phyloP scores from a whole-genome alignment of 2,888 invertebrate genomes.

The Himalopsyche japonica region DNA sequence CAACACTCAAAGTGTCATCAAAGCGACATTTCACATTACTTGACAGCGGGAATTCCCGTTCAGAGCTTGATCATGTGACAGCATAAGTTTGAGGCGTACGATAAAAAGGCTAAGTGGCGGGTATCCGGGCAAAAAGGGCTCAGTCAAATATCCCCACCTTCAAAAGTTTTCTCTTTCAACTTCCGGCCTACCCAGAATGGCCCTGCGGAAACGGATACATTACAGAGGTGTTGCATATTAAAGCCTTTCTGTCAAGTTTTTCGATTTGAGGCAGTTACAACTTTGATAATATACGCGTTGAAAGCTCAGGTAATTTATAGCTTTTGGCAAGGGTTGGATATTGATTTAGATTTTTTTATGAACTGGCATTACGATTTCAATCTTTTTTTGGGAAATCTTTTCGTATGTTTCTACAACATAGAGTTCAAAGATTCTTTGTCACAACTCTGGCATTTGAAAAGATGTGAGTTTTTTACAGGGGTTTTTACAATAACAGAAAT shows the following conservation, averaged over 20 bases:
- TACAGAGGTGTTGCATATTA: background rate
- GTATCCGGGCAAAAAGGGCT: background rate
- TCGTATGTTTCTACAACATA: too few species aligned
- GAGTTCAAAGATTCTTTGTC: too few species aligned
- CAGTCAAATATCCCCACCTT: background rate
- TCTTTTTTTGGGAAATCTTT: background rate
- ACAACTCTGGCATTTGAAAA: too few species aligned
- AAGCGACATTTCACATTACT: background rate
- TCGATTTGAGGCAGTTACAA: background rate
- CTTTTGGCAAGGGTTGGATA: background rate
- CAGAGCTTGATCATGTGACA: background rate
- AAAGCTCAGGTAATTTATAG: background rate
- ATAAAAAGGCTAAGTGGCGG: background rate
- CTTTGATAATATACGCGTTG: background rate
- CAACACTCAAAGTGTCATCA: background rate
- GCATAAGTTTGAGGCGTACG: background rate
- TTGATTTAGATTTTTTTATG: background rate
- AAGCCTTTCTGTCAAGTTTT: background rate
- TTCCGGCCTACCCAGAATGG: background rate
- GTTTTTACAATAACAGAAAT: too few species aligned
- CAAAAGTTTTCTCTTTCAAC: background rate
- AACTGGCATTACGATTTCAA: background rate
- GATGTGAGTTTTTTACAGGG: too few species aligned
- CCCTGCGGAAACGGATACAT: background rate
- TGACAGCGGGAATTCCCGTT: background rate